Evolutionary conservation across 1,140 invertebrate species (phyloP).

Genomic region (Drosophila arawakana): DNA sequence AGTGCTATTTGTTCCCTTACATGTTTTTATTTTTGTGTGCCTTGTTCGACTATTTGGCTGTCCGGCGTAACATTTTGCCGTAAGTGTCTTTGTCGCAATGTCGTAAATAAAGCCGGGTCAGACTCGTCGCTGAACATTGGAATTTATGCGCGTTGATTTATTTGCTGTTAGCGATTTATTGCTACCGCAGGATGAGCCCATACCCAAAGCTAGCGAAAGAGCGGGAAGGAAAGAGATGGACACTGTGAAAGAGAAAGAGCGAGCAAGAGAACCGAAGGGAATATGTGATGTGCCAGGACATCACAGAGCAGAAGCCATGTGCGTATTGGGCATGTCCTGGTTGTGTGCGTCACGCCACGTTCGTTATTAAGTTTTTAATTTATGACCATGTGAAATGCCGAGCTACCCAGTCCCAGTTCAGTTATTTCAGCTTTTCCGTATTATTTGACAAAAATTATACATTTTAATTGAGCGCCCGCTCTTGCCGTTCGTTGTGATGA

Average conservation of each 20-base stretch:
- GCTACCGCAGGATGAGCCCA: constrained; percentile 76
- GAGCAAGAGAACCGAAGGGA: constrained; percentile 11
- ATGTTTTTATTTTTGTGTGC: constrained; percentile 7
- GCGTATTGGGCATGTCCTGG: constrained; percentile 80
- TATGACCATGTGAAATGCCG: constrained; percentile 76
- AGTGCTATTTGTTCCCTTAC: neutral
- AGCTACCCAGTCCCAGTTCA: constrained; percentile 33
- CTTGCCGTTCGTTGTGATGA: neutral
- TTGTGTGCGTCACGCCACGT: constrained; percentile 44
- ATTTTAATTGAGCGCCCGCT: constrained; percentile 76
- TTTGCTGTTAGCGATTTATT: constrained; percentile 84
- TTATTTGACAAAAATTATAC: constrained; percentile 73
- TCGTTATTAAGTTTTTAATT: constrained; percentile 84
- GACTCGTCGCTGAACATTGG: constrained; percentile 78
- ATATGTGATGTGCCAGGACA: constrained; percentile 52
- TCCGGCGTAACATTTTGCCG: constrained; percentile 66
- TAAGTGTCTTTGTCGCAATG: constrained; percentile 82
- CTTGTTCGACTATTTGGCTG: constrained; percentile 14
- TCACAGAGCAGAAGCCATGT: constrained; percentile 1
- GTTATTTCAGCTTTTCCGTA: constrained; percentile 38
- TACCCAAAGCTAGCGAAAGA: constrained; percentile 13
- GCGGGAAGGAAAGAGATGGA: neutral
- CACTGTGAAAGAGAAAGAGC: neutral
- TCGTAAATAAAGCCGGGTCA: constrained; percentile 81
- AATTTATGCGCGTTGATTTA: constrained; percentile 84